phyloP scores from a whole-genome alignment of 2,888 invertebrate species.

The Ichneumoninae sp. region DNA sequence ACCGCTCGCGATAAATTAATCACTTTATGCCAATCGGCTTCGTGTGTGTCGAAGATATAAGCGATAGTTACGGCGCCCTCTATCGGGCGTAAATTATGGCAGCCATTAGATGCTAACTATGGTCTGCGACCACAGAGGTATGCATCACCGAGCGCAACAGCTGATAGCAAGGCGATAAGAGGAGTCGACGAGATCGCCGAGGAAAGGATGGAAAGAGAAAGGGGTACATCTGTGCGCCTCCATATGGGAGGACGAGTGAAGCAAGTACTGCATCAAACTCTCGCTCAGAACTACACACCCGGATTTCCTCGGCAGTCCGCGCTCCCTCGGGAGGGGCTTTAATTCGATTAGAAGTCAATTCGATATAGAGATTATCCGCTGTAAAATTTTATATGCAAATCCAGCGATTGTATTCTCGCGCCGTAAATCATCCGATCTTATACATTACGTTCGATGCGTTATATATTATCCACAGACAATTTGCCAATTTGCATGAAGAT shows the following conservation, averaged over 20 bases:
- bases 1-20: conserved; percentile 58
- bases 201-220: conserved; percentile 56
- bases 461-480: neutral
- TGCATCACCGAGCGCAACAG: conserved; percentile 74
- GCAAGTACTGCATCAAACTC: conserved; percentile 5
- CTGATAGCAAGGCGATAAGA: conserved; percentile 71
- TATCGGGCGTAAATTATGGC: conserved; percentile 80
- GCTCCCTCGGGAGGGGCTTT: conserved; percentile 29
- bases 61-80: conserved; percentile 71
- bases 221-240: neutral
- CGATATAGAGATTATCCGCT: neutral
- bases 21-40: conserved; percentile 26
- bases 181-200: conserved; percentile 41
- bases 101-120: conserved; percentile 79
- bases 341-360: conserved; percentile 52
- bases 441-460: neutral
- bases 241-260: conserved; percentile 31
- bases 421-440: neutral
- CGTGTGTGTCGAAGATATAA: conserved; percentile 40
- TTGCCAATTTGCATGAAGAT: neutral
- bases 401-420: neutral
- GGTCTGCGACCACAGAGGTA: conserved; percentile 71
- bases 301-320: conserved; percentile 59
- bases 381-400: neutral
- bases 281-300: conserved; percentile 47